Conservation (phyloP, 2,113 vertebrate species). For the Mellivora capensis region DNA sequence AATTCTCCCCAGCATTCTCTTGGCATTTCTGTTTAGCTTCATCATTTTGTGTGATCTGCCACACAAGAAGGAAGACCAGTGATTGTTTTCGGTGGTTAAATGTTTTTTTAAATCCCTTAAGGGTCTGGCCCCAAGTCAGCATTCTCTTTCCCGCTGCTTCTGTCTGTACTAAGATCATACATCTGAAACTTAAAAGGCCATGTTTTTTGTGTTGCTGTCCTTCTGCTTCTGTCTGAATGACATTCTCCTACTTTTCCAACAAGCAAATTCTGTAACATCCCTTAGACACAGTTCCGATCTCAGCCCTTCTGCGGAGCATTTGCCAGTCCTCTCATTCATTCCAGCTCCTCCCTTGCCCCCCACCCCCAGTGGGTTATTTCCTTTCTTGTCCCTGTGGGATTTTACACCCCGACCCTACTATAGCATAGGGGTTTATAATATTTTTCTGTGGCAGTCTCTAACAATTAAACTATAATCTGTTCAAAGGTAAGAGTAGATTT, state of each 20-base stretch:
- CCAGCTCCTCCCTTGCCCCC: not conserved
- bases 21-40: not conserved
- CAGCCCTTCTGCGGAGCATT: not conserved
- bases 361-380: not conserved
- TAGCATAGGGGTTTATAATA: not conserved
- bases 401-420: not conserved
- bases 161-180: not conserved
- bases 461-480: not conserved
- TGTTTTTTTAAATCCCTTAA: not conserved
- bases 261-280: not conserved
- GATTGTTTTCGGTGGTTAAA: slow-evolving; percentile 40
- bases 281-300: not conserved
- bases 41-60: slow-evolving; percentile 23
- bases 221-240: not conserved
- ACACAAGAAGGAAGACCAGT: slow-evolving; percentile 21
- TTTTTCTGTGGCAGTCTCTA: not conserved
- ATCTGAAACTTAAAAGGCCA: not conserved
- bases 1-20: not conserved
- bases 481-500: not conserved
- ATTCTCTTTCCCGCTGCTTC: not conserved
- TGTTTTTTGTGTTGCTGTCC: not conserved
- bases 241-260: slow-evolving; percentile 7
- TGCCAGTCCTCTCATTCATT: not conserved
- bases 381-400: not conserved
- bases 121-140: not conserved